These are phyloP conservation scores for Himalopsyche japonica DNA, from an alignment of 2,888 invertebrate genomes.

Conservation along the genomic window DNA sequence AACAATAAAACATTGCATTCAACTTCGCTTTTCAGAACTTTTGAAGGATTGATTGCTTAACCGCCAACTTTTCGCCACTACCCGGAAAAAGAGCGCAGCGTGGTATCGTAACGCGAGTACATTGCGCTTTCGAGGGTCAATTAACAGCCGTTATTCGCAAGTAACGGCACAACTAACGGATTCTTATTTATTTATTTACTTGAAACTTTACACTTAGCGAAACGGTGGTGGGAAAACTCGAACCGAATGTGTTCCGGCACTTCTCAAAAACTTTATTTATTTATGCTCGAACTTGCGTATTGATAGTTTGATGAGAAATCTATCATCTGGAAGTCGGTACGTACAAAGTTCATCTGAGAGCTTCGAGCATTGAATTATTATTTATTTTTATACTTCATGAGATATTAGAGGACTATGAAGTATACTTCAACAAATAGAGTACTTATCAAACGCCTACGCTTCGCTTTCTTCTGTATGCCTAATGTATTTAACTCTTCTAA, in stretches of 20 bases:
- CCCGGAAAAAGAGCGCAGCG: background rate
- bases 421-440: too few relatives aligned
- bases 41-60: background rate
- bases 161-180: background rate
- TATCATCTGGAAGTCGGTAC: background rate
- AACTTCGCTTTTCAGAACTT: background rate
- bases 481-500: too few relatives aligned
- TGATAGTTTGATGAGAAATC: background rate
- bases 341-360: background rate
- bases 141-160: slow-evolving; percentile 14
- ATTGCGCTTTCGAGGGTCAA: slow-evolving; percentile 22
- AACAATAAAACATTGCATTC: background rate
- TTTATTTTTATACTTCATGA: too few relatives aligned
- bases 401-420: too few relatives aligned
- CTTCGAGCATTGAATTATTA: too few relatives aligned
- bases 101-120: background rate
- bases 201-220: background rate
- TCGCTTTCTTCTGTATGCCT: too few relatives aligned
- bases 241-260: background rate
- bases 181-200: slow-evolving; percentile 23
- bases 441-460: too few relatives aligned
- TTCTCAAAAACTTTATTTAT: background rate
- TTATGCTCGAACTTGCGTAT: background rate
- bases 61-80: background rate
- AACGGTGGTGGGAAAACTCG: background rate